These are phyloP conservation scores for Catalaphyllia jardinei DNA, from an alignment of 64 coral and sea anemone species.

Conservation along the genomic window DNA sequence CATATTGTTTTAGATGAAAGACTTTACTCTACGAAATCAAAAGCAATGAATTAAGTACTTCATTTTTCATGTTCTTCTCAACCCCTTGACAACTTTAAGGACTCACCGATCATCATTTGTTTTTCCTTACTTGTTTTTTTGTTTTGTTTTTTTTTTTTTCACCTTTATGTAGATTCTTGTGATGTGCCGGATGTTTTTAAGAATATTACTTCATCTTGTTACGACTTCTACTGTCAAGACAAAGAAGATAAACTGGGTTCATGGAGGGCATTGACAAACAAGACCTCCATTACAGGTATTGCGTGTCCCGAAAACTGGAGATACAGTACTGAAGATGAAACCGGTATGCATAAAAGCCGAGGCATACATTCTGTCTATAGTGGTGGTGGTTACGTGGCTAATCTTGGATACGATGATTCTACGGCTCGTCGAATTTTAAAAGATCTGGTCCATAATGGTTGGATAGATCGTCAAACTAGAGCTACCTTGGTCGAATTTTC, in stretches of 20 bases:
- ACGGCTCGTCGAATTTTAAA: slow-evolving; percentile 9
- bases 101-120: too few species aligned
- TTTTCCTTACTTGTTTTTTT: too few species aligned
- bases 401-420: slow-evolving; percentile 50
- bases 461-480: slow-evolving; percentile 70
- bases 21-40: too few species aligned
- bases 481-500: slow-evolving; percentile 52
- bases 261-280: neutral
- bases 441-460: slow-evolving; percentile 38
- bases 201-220: neutral
- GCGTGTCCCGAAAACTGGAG: slow-evolving; percentile 61
- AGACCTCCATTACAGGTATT: neutral
- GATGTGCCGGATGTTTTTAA: neutral
- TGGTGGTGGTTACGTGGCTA: slow-evolving; percentile 54
- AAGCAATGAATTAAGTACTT: too few species aligned
- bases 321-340: slow-evolving; percentile 28
- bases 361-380: slow-evolving; percentile 34
- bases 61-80: too few species aligned
- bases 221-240: neutral
- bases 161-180: neutral
- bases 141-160: neutral
- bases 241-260: slow-evolving; percentile 1
- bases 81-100: too few species aligned
- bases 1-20: too few species aligned
- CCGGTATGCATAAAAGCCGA: neutral